Evolutionary conservation across 2,888 invertebrate genomes (phyloP), one percentile per base, ranked within the genome.

Genomic region (Globia sparganii): DNA sequence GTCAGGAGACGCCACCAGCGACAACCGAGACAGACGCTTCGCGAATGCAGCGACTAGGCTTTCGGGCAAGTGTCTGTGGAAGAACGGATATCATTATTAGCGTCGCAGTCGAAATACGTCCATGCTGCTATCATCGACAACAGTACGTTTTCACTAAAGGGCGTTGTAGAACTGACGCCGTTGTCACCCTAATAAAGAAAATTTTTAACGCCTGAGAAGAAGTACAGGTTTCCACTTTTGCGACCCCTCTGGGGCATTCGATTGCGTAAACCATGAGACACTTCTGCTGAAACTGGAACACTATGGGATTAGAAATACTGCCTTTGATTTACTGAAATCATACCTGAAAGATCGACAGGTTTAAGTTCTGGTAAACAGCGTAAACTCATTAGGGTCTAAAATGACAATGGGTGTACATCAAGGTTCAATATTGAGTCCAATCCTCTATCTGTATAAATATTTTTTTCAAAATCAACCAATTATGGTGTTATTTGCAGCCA

Each of bases 31-130:
- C 83, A 99, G 94, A 61, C 98, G 97, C 95, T 99, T 99, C 3
- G 98, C 98, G 94, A 99, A 99, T 4, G 99, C 99, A 0, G 99
- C 99, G 13, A 99, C 99, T 87, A 99, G 94, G 86, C 98, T 97
- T 90, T 99, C 98, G 0, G 99, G 99, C 81, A 99, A 96, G 96
- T 99, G 99, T 0, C 98, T 98, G 94, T 0, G 11, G 4, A 34
- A 65, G 25, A 34, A 76, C 9, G 1, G 2, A n/a, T 3, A 28
- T 53, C 2, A 53, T 34, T 6, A 74, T 68, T 68, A 34, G n/a
- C 1, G 25, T 56, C 13, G 9, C 31, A 49, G 5, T 67, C 15
- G 15, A n/a, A 70, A 43, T 6, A n/a, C 18, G 0, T 4, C 3
- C 31, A 43, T n/a, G 11, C 11, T 62, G 18, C 65, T 71, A 15